Evolutionary conservation across 2,797 vertebrate species (phyloP).

Genomic region (Sebastes hubbsi): DNA sequence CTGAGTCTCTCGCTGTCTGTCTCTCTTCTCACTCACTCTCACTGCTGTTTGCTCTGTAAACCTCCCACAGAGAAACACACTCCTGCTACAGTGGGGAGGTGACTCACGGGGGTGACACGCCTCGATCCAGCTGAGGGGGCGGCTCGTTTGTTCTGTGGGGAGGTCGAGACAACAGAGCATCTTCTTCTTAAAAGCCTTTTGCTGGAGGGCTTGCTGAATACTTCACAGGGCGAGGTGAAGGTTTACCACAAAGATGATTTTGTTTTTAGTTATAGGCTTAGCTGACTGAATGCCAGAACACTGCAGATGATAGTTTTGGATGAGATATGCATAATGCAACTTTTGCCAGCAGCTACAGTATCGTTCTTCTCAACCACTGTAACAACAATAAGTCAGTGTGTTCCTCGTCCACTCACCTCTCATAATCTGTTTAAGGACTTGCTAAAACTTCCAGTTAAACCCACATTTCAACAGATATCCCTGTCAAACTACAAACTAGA

Average conservation of each 20-base stretch:
- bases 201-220: neutral
- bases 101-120: neutral
- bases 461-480: neutral
- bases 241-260: neutral
- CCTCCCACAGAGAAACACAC: slow-evolving; percentile 19
- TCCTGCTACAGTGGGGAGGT: neutral
- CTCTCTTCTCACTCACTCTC: neutral
- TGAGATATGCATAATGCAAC: neutral
- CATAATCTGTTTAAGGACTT: neutral
- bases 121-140: neutral
- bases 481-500: neutral
- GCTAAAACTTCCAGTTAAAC: neutral
- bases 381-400: neutral
- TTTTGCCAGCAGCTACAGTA: neutral
- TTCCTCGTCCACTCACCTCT: neutral
- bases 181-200: neutral
- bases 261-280: neutral
- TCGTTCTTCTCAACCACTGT: neutral
- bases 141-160: neutral
- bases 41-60: neutral
- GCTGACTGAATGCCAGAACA: neutral
- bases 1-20: neutral
- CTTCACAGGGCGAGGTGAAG: neutral
- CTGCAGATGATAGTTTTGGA: neutral
- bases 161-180: neutral